A percentile compares a stretch with the other conserved stretches of the same genome.
phyloP scores from a whole-genome alignment of 1,140 invertebrate genomes.

The Drosophila truncata region DNA sequence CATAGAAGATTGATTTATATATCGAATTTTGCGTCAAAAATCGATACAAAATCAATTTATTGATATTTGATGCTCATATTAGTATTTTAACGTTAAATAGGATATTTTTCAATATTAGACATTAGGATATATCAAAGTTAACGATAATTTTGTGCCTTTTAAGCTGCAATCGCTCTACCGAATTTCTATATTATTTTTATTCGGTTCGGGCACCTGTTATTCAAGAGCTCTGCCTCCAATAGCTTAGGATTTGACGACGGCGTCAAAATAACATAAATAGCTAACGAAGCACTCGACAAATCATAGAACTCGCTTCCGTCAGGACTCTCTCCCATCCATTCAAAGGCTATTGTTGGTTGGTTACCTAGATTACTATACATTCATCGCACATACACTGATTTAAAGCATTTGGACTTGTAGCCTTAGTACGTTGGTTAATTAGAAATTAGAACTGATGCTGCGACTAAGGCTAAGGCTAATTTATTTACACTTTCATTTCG shows the following conservation, averaged over 20 bases:
- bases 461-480: slow-evolving; percentile 42
- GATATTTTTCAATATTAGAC: too few species aligned
- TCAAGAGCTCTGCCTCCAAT: background rate
- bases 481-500: slow-evolving; percentile 41
- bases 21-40: too few species aligned
- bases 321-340: background rate
- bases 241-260: background rate
- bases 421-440: slow-evolving; percentile 26
- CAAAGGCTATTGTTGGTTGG: slow-evolving; percentile 35
- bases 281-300: slow-evolving; percentile 31
- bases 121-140: too few species aligned
- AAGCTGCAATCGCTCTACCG: too few species aligned
- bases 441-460: slow-evolving; percentile 22
- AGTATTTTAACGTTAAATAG: too few species aligned
- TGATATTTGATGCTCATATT: too few species aligned
- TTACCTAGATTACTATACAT: slow-evolving; percentile 38
- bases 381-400: slow-evolving; percentile 39
- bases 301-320: background rate
- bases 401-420: slow-evolving; percentile 50
- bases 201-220: background rate
- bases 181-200: too few species aligned
- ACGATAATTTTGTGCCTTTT: too few species aligned
- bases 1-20: too few species aligned
- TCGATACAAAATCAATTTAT: too few species aligned
- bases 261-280: slow-evolving; percentile 11